phyloP scores from a whole-genome alignment of 2,113 vertebrate species.

The Elephas maximus region DNA sequence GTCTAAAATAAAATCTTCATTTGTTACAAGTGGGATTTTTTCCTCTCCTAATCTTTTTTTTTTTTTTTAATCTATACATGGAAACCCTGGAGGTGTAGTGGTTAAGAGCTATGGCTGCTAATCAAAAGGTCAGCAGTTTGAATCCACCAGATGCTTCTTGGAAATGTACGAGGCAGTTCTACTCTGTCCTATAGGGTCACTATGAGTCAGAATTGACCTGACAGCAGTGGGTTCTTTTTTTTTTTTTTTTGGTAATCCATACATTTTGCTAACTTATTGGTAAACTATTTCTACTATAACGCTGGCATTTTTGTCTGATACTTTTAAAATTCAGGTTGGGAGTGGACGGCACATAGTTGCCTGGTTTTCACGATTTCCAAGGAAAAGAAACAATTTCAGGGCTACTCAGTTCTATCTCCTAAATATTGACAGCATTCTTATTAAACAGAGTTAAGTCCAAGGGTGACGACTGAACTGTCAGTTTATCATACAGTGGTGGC shows the following conservation, averaged over 20 bases:
- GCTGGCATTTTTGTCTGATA: background rate
- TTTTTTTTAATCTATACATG: too few relatives aligned
- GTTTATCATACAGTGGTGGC: background rate
- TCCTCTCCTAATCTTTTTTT: background rate
- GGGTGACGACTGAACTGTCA: background rate
- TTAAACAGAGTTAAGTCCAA: conserved; percentile 26
- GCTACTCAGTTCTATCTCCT: background rate
- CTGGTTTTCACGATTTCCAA: conserved; percentile 59
- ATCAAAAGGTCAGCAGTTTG: too few relatives aligned
- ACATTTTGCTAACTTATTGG: background rate
- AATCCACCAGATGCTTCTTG: too few relatives aligned
- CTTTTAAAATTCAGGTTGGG: background rate
- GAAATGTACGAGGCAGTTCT: too few relatives aligned
- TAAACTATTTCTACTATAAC: conserved; percentile 26
- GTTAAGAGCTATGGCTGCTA: too few relatives aligned
- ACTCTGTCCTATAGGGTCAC: too few relatives aligned
- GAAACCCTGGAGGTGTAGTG: too few relatives aligned
- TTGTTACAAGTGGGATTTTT: background rate
- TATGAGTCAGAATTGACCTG: too few relatives aligned
- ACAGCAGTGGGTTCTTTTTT: too few relatives aligned
- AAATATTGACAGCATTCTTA: background rate
- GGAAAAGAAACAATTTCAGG: conserved; percentile 7
- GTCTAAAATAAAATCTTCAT: conserved; percentile 49
- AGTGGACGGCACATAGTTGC: background rate
- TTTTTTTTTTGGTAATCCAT: background rate